Base-by-base conservation (phyloP, 2,113 vertebrate genomes). In the Hyla sarda region DNA sequence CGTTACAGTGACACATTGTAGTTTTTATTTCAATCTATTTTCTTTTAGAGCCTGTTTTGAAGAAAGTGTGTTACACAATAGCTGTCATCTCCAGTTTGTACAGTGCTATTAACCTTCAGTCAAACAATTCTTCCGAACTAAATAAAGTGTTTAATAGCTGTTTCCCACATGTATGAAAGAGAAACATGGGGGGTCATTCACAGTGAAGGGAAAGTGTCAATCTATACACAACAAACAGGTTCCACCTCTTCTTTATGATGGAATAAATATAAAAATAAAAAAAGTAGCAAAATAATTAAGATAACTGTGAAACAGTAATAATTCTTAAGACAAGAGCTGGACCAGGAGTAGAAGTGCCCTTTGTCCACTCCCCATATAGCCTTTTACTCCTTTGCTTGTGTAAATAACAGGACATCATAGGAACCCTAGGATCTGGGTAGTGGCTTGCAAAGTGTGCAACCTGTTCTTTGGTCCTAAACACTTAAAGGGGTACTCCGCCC, bases 11-110 rank as follows among this genome's bases (percentile, higher is more conserved):
- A 69, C 65, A 69, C 65, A 69, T 69, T 69, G 32, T 37, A 69
- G 16, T 69, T 34, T 69, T 69, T 34, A 69, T 69, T 34, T 69
- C 65, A 69, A 69, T 69, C 65, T 69, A 34, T 37, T 69, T 69
- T 37, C 65, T 65, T 65, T 65, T 65, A 25, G 16, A 65, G 28
- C 13, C 25, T 69, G 30, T 69, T 69, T 69, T 34, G 32, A 69
- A 34, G 32, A 69, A 69, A 9, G 16, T 9, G 2, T 21, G 1
- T n/a, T 34, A 37, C 34, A 69, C 65, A 69, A 69, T 69, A 34
- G 65, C 32, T 19, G 14, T 69, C 65, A 34, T 37, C n/a, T 28
- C 17, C 13, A 21, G 65, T 3, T 34, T 69, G 30, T 69, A 19
- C 32, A 21, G 6, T 37, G 65, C 17, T 69, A 37, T 69, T 69